Evolutionary conservation across 2,888 invertebrate genomes (phyloP).

Genomic region (Eupithecia subumbrata): DNA sequence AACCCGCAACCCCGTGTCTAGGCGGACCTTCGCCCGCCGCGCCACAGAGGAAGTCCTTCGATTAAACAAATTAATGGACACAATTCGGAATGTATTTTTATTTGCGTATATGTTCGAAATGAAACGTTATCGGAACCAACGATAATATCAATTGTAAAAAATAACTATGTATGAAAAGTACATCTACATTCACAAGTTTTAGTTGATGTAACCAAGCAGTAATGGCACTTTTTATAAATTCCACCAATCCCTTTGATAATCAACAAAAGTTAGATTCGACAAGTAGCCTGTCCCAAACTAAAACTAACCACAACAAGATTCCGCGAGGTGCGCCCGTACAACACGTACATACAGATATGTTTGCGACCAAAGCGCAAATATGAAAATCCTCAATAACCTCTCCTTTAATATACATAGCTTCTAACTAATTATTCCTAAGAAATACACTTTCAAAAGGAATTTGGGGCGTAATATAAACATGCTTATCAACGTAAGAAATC

Average conservation of each 20-base stretch:
- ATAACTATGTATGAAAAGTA: neutral
- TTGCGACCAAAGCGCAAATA: constrained; percentile 82
- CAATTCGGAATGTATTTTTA: constrained; percentile 19
- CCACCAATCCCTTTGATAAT: constrained; percentile 37
- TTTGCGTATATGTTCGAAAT: neutral
- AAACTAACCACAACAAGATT: constrained; percentile 44
- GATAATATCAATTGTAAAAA: neutral
- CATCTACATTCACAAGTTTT: neutral
- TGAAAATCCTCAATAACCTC: constrained; percentile 60
- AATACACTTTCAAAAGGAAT: constrained; percentile 65
- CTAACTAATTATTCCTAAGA: constrained; percentile 60
- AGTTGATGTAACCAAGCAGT: neutral
- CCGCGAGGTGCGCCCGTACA: constrained; percentile 64
- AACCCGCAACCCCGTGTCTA: too few relatives aligned
- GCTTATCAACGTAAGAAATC: constrained; percentile 59
- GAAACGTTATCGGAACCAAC: neutral
- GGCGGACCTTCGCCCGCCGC: too few relatives aligned
- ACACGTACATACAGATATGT: constrained; percentile 74
- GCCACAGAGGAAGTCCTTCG: too few relatives aligned
- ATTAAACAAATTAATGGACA: constrained; percentile 15
- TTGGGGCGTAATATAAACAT: constrained; percentile 64
- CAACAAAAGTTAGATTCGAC: constrained; percentile 21
- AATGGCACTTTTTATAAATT: constrained; percentile 5
- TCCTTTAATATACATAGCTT: constrained; percentile 61
- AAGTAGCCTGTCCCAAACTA: constrained; percentile 35